Percentiles rank a stretch among this genome's conserved stretches.
Conservation (phyloP, 92 coral and sea anemone genomes). For the Epizoanthus rinbou region DNA sequence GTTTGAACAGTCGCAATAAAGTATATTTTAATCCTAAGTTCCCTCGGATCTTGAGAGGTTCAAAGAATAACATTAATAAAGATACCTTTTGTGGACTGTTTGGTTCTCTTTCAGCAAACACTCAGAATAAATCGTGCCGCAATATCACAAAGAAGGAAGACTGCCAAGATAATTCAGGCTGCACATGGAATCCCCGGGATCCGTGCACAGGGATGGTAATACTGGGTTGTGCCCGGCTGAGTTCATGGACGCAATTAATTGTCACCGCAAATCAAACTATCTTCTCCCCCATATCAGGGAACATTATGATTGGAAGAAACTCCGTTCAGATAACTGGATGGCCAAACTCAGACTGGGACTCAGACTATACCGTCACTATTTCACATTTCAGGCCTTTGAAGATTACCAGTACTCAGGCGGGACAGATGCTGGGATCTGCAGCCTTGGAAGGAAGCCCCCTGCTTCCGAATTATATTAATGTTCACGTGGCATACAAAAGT, state of each 20-base stretch:
- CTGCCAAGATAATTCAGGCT: slow-evolving; percentile 20
- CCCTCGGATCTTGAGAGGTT: slow-evolving; percentile 46
- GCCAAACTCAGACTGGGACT: slow-evolving; percentile 64
- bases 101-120: slow-evolving; percentile 48
- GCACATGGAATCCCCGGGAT: slow-evolving; percentile 60
- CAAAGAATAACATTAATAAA: slow-evolving; percentile 40
- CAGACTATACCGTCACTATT: slow-evolving; percentile 42
- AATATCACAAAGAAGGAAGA: not conserved
- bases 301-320: slow-evolving; percentile 29
- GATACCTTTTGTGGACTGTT: slow-evolving; percentile 61
- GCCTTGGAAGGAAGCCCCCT: slow-evolving; percentile 6
- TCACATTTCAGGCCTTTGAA: slow-evolving; percentile 51
- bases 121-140: not conserved
- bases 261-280: slow-evolving; percentile 32
- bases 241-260: slow-evolving; percentile 37
- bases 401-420: slow-evolving; percentile 56
- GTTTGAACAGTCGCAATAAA: slow-evolving; percentile 25
- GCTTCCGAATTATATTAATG: slow-evolving; percentile 34
- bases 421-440: slow-evolving; percentile 43
- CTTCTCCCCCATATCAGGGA: slow-evolving; percentile 67
- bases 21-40: slow-evolving; percentile 40
- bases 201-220: slow-evolving; percentile 64
- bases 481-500: slow-evolving; percentile 28
- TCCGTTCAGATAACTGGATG: slow-evolving; percentile 53
- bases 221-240: slow-evolving; percentile 51